Conservation (phyloP, 2,888 invertebrate genomes). For the Carabus problematicus region DNA sequence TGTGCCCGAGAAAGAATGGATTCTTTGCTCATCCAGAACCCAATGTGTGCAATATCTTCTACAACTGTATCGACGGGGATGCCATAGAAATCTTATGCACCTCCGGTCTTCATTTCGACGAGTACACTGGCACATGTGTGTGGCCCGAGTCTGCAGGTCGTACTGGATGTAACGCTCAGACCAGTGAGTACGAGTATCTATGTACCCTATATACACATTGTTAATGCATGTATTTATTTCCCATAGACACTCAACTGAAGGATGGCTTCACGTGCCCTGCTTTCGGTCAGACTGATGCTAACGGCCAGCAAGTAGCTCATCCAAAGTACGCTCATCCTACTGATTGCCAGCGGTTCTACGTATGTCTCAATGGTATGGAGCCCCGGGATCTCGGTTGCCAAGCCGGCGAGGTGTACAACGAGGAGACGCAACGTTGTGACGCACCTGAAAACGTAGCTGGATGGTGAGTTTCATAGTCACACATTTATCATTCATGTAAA, state of each 20-base stretch:
- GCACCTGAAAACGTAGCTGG: constrained; percentile 89
- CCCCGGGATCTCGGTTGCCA: constrained; percentile 89
- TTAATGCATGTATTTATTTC: not conserved
- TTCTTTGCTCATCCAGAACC: constrained; percentile 91
- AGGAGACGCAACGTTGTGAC: constrained; percentile 83
- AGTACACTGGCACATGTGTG: constrained; percentile 87
- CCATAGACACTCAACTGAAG: constrained; percentile 69
- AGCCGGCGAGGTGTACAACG: constrained; percentile 91
- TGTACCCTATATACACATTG: not conserved
- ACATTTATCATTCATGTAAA: not conserved
- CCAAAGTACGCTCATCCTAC: constrained; percentile 85
- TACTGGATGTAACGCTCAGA: constrained; percentile 68
- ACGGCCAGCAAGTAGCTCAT: constrained; percentile 79
- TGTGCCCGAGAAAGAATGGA: constrained; percentile 86
- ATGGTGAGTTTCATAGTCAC: constrained; percentile 68
- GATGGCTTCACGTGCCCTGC: constrained; percentile 89
- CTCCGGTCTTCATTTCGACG: constrained; percentile 89
- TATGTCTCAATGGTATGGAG: constrained; percentile 84
- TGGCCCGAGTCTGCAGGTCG: constrained; percentile 86
- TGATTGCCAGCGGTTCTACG: constrained; percentile 92
- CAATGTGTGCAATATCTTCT: constrained; percentile 83
- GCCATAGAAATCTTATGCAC: constrained; percentile 82
- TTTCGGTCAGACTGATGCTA: constrained; percentile 68
- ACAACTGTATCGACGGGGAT: constrained; percentile 88
- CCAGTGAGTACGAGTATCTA: constrained; percentile 54